Conservation (phyloP, 1,140 invertebrate genomes). For the Lasioglossum baleicum region DNA sequence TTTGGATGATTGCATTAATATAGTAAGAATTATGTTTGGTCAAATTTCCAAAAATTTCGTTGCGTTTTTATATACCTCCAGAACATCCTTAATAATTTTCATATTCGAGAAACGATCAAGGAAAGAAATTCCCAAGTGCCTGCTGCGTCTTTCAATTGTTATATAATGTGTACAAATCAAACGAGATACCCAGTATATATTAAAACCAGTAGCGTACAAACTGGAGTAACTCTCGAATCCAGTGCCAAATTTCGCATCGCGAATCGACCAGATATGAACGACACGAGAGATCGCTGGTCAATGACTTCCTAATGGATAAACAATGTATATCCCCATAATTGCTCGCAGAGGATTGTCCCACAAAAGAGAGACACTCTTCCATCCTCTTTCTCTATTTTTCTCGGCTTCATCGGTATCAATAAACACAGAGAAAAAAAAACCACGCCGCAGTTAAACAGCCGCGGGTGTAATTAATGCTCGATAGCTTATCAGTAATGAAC, state of each 20-base stretch:
- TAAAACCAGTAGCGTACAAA: not conserved
- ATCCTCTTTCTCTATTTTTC: not conserved
- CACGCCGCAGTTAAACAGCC: conserved; percentile 6
- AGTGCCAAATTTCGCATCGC: conserved; percentile 17
- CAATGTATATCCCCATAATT: conserved; percentile 17
- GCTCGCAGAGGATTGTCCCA: conserved; percentile 5
- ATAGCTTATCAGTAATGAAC: not conserved
- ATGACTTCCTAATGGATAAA: conserved; percentile 24
- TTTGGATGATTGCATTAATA: no score
- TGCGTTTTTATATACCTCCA: no score
- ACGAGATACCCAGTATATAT: no score
- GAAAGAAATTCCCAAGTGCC: no score
- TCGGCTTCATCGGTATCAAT: not conserved
- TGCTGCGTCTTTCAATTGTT: no score
- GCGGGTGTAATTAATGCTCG: not conserved
- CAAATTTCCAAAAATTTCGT: no score
- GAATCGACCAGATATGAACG: not conserved
- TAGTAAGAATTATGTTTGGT: no score
- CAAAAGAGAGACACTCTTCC: not conserved
- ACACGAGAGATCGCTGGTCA: not conserved
- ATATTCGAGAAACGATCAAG: no score
- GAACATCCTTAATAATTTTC: no score
- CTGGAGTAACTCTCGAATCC: conserved; percentile 2
- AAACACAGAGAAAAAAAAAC: not conserved
- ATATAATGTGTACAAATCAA: no score